Conservation (phyloP, 2,113 vertebrate genomes). For the Labeo catla region DNA sequence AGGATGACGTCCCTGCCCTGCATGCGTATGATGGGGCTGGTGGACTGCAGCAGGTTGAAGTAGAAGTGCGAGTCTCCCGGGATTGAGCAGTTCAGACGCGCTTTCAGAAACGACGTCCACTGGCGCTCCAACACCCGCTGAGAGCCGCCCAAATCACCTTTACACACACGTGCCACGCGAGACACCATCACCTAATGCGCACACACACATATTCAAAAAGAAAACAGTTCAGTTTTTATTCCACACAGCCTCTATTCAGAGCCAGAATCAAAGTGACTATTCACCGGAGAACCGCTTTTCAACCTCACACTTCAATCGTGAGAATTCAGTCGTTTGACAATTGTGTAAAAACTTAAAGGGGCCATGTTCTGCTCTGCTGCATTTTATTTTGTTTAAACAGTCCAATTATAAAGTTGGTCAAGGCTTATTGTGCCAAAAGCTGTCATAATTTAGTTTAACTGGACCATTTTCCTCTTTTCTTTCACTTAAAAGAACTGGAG, state of each 20-base stretch:
- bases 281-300: not conserved
- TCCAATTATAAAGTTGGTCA: not conserved
- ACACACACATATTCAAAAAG: constrained; percentile 38
- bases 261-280: not conserved
- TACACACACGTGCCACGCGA: constrained; percentile 93
- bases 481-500: not conserved
- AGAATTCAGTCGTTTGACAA: not conserved
- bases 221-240: not conserved
- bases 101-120: constrained; percentile 97
- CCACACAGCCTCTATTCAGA: not conserved
- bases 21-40: constrained; percentile 87
- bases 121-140: constrained; percentile 95
- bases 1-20: constrained; percentile 89
- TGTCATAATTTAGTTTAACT: not conserved
- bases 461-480: not conserved
- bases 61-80: constrained; percentile 97
- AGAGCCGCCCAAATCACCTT: constrained; percentile 92
- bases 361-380: not conserved
- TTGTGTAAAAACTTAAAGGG: not conserved
- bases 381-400: not conserved
- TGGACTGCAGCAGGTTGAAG: constrained; percentile 94
- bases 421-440: not conserved
- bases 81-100: constrained; percentile 95
- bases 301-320: not conserved
- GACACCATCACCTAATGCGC: constrained; percentile 89